Conservation (phyloP, 2,888 invertebrate species). For the Diploptera punctata region DNA sequence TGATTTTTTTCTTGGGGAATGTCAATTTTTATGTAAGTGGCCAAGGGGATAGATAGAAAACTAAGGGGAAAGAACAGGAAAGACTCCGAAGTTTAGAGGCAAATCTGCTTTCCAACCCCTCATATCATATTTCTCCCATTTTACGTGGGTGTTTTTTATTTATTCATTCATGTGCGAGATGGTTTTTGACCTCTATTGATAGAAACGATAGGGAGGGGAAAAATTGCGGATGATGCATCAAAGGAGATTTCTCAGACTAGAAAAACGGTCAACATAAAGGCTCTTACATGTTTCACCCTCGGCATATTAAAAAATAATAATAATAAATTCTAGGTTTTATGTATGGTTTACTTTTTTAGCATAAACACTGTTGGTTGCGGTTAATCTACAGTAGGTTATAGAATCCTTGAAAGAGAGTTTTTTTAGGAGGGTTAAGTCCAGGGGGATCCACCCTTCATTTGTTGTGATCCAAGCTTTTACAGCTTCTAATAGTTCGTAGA, state of each 20-base stretch:
- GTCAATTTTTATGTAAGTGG: slow-evolving; percentile 31
- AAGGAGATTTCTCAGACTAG: neutral
- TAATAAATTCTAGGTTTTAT: too few species aligned
- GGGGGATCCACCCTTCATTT: too few species aligned
- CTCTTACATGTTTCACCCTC: neutral
- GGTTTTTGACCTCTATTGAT: slow-evolving; percentile 19
- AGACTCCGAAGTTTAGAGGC: slow-evolving; percentile 9
- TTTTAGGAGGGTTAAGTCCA: too few species aligned
- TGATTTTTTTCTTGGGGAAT: slow-evolving; percentile 18
- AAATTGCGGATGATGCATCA: neutral
- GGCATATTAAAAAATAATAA: too few species aligned
- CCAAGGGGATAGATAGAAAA: slow-evolving; percentile 17
- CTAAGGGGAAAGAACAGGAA: slow-evolving; percentile 1
- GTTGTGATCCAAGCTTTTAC: slow-evolving; percentile 21
- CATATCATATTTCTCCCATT: slow-evolving; percentile 18
- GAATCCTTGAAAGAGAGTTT: too few species aligned
- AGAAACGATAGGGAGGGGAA: slow-evolving; percentile 20
- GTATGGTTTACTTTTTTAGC: too few species aligned
- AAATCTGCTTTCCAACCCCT: slow-evolving; percentile 9
- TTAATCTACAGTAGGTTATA: too few species aligned
- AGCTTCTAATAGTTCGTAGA: slow-evolving; percentile 9
- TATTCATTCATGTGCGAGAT: neutral
- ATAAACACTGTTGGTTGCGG: too few species aligned
- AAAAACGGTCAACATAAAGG: neutral
- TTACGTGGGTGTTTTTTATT: neutral